Percentiles rank a stretch among this genome's conserved stretches.
These are phyloP conservation scores for Drosophila elegans DNA, from an alignment of 1,140 invertebrate species.

Conservation along the genomic window DNA sequence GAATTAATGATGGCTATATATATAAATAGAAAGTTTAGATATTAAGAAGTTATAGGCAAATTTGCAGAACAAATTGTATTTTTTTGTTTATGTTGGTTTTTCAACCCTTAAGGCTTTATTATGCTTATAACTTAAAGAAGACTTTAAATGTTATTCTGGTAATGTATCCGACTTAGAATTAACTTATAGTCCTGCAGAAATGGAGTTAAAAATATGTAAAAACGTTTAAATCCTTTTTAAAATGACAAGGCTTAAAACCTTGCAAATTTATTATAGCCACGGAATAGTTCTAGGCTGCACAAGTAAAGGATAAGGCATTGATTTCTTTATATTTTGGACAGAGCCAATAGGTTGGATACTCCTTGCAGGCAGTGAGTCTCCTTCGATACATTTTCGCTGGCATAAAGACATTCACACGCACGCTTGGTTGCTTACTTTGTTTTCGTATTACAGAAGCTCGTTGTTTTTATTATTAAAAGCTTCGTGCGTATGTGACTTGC, in stretches of 20 bases:
- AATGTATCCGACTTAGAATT: too few species aligned
- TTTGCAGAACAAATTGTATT: too few species aligned
- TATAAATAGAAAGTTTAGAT: too few species aligned
- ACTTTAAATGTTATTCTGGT: too few species aligned
- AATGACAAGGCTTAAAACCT: background rate
- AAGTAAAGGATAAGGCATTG: background rate
- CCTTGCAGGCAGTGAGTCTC: constrained; percentile 3
- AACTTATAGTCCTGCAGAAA: background rate
- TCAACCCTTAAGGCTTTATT: too few species aligned
- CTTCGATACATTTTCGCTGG: constrained; percentile 17
- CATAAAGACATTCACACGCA: constrained; percentile 74
- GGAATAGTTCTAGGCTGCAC: background rate
- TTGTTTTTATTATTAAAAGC: constrained; percentile 83
- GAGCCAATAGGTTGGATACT: constrained; percentile 13
- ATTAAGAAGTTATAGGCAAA: too few species aligned
- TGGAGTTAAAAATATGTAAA: background rate
- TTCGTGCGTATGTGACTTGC: constrained; percentile 80
- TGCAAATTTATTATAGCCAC: background rate
- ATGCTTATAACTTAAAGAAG: too few species aligned
- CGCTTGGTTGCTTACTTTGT: constrained; percentile 52
- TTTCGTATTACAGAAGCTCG: constrained; percentile 75
- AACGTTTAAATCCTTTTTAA: background rate
- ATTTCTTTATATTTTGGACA: background rate
- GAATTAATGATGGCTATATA: too few species aligned
- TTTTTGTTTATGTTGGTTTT: too few species aligned